phyloP scores from a whole-genome alignment of 1,140 invertebrate genomes.

The Pemphigus obesinymphae region DNA sequence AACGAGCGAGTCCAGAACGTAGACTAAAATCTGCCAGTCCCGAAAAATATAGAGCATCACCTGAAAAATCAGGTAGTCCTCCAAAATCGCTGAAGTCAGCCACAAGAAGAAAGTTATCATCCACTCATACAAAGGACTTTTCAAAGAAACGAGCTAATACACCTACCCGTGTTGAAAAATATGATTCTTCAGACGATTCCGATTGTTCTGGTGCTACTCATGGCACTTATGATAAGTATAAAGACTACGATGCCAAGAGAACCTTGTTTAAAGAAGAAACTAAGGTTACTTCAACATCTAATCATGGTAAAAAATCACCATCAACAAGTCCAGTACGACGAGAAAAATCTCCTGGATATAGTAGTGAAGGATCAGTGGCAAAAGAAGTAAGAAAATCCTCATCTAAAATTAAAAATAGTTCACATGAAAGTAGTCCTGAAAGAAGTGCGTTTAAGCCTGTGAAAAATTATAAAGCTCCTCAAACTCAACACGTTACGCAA shows the following conservation, averaged over 20 bases:
- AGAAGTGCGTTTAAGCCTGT: slow-evolving; percentile 48
- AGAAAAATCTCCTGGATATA: slow-evolving; percentile 49
- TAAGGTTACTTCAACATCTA: slow-evolving; percentile 4
- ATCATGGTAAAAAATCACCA: slow-evolving; percentile 24
- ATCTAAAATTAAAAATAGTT: slow-evolving; percentile 20
- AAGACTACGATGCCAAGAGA: slow-evolving; percentile 11
- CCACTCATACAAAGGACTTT: slow-evolving; percentile 10
- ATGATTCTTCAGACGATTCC: slow-evolving; percentile 32
- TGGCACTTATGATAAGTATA: slow-evolving; percentile 6
- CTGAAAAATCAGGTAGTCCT: slow-evolving; percentile 22
- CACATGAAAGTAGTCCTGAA: slow-evolving; percentile 47
- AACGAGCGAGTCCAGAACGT: slow-evolving; percentile 52
- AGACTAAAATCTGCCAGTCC: slow-evolving; percentile 17
- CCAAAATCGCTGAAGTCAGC: not conserved
- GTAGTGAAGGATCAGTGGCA: slow-evolving; percentile 49
- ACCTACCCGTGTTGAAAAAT: slow-evolving; percentile 3
- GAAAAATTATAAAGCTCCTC: slow-evolving; percentile 42
- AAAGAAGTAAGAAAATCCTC: slow-evolving; percentile 45
- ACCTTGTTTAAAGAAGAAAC: slow-evolving; percentile 3
- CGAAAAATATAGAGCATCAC: slow-evolving; percentile 9
- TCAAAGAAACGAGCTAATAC: slow-evolving; percentile 37
- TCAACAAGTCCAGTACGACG: slow-evolving; percentile 25
- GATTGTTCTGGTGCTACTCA: slow-evolving; percentile 34
- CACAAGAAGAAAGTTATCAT: slow-evolving; percentile 12
- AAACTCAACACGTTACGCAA: not conserved